Percentiles rank a stretch among this genome's conserved stretches.
Conservation (phyloP, 2,797 vertebrate species). For the Danio choprae region DNA sequence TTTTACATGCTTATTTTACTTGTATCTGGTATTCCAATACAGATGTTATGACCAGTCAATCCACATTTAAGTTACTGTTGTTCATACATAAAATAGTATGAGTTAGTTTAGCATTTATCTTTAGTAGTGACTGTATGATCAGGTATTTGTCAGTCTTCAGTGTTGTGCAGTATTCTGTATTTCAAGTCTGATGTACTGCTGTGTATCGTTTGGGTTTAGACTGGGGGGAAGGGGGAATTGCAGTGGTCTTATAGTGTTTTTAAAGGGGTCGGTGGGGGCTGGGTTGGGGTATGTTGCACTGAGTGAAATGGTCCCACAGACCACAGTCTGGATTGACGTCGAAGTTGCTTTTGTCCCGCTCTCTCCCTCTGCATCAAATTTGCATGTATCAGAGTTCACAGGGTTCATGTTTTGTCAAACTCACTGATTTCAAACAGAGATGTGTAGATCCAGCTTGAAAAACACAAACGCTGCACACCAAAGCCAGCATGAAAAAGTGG, state of each 20-base stretch:
- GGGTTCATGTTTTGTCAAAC: slow-evolving; percentile 55
- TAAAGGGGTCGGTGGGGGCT: slow-evolving; percentile 49
- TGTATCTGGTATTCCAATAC: slow-evolving; percentile 1
- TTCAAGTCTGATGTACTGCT: slow-evolving; percentile 27
- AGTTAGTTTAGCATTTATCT: slow-evolving; percentile 12
- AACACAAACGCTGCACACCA: neutral
- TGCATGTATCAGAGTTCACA: slow-evolving; percentile 46
- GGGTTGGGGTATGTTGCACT: slow-evolving; percentile 39
- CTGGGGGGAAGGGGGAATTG: slow-evolving; percentile 67
- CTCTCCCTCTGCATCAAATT: slow-evolving; percentile 53
- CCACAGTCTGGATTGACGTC: slow-evolving; percentile 68
- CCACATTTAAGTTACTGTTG: neutral
- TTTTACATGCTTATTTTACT: slow-evolving; percentile 3
- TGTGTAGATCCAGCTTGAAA: neutral
- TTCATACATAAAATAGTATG: neutral
- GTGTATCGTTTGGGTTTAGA: slow-evolving; percentile 47
- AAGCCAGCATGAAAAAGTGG: neutral
- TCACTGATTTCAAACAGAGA: slow-evolving; percentile 5
- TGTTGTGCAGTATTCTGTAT: slow-evolving; percentile 6
- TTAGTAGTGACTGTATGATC: neutral
- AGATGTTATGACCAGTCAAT: neutral
- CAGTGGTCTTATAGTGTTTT: slow-evolving; percentile 51
- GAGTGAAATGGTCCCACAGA: slow-evolving; percentile 65
- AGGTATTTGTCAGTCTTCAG: slow-evolving; percentile 6
- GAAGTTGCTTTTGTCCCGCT: slow-evolving; percentile 68